Evolutionary conservation across 2,797 vertebrate species (phyloP).

Genomic region (Pangasius djambal): DNA sequence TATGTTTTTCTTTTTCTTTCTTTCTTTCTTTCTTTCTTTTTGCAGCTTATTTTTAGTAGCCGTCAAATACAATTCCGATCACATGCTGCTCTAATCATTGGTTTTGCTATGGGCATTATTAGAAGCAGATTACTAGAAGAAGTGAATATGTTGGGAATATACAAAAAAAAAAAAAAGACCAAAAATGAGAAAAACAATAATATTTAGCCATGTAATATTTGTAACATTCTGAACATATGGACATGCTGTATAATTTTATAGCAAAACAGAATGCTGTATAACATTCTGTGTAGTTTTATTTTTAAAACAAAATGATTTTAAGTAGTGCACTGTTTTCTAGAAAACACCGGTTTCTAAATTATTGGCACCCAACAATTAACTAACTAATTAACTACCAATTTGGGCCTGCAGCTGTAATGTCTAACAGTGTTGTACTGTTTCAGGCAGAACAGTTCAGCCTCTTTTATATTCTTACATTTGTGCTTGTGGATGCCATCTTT

Average conservation of each 20-base stretch:
- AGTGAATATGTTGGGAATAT: not conserved
- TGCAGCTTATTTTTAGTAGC: not conserved
- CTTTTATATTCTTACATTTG: not conserved
- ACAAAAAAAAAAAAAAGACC: not conserved
- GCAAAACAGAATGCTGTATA: not conserved
- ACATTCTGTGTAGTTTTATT: not conserved
- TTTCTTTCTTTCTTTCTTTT: not conserved
- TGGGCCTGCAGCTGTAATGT: not conserved
- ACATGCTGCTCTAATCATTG: not conserved
- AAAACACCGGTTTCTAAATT: not conserved
- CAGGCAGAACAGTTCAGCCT: not conserved
- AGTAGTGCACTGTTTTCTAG: not conserved
- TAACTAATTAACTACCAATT: too few species aligned
- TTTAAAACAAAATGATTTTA: too few species aligned
- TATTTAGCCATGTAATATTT: not conserved
- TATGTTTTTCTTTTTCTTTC: accelerated
- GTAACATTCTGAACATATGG: not conserved
- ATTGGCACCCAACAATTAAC: too few species aligned
- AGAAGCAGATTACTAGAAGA: not conserved
- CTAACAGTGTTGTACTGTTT: not conserved
- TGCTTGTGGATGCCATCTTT: not conserved
- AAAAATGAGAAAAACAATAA: not conserved
- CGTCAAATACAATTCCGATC: not conserved
- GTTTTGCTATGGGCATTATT: not conserved
- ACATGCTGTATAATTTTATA: not conserved